Conservation (phyloP, 2,797 vertebrate genomes). For the Ctenosaura bakeri region DNA sequence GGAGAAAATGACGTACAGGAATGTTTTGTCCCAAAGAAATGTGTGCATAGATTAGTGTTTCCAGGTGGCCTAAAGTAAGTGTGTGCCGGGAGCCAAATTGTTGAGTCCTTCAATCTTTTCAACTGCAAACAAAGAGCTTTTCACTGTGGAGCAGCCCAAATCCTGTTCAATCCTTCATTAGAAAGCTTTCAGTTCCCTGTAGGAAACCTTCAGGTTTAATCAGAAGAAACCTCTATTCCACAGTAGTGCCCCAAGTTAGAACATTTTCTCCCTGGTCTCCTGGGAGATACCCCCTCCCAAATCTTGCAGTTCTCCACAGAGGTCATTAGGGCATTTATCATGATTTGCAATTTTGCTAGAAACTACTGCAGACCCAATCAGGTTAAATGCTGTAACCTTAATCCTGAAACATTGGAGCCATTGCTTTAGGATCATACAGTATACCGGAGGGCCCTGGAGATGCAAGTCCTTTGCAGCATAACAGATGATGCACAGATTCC, state of each 20-base stretch:
- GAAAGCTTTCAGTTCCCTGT: slow-evolving; percentile 77
- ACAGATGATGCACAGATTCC: no score
- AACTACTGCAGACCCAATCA: slow-evolving; percentile 35
- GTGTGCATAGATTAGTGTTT: slow-evolving; percentile 78
- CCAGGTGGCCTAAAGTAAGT: slow-evolving; percentile 79
- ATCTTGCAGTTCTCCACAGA: slow-evolving; percentile 62
- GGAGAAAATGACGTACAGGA: slow-evolving; percentile 71
- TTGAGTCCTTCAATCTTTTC: slow-evolving; percentile 78
- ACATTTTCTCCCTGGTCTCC: slow-evolving; percentile 75
- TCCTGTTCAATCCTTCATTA: slow-evolving; percentile 82
- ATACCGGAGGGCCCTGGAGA: not conserved
- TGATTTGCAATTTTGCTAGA: slow-evolving; percentile 33
- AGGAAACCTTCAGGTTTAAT: slow-evolving; percentile 81
- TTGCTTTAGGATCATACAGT: not conserved
- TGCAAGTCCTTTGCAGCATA: not conserved
- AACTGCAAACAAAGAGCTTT: slow-evolving; percentile 82
- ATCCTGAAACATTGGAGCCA: not conserved
- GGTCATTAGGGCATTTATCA: slow-evolving; percentile 48
- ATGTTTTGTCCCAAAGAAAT: slow-evolving; percentile 77
- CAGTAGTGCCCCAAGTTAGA: slow-evolving; percentile 59
- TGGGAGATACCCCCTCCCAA: slow-evolving; percentile 58
- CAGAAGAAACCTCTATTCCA: slow-evolving; percentile 66
- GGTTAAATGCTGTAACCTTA: slow-evolving; percentile 13
- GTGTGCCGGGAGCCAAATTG: slow-evolving; percentile 72
- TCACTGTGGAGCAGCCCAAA: slow-evolving; percentile 76